Percentiles rank a stretch among this genome's conserved stretches.
Evolutionary conservation across 2,797 vertebrate genomes (phyloP).

Genomic region (Pseudochaenichthys georgianus): DNA sequence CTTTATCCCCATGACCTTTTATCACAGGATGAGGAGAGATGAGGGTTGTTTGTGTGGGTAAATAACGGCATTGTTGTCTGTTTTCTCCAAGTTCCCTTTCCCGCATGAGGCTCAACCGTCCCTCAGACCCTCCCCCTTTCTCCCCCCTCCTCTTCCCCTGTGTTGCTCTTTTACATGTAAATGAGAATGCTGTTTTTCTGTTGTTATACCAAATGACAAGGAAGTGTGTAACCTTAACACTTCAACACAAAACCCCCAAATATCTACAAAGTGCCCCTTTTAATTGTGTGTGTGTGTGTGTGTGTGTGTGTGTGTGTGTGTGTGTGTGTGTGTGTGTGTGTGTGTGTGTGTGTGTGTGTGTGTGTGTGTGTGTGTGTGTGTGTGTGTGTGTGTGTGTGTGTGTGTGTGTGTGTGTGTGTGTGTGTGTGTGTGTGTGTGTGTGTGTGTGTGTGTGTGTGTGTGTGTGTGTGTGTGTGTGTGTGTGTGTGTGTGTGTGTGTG

Average conservation of each 20-base stretch:
- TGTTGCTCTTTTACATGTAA: conserved; percentile 88
- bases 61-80: conserved; percentile 83
- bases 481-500: conserved; percentile 26
- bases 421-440: too few species aligned
- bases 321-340: too few species aligned
- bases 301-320: conserved; percentile 1
- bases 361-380: background rate
- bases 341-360: conserved; percentile 25
- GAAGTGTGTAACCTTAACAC: conserved; percentile 88
- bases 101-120: conserved; percentile 70
- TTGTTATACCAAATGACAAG: conserved; percentile 91
- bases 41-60: conserved; percentile 75
- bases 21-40: conserved; percentile 77
- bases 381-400: too few species aligned
- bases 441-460: background rate
- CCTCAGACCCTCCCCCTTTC: conserved; percentile 54
- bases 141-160: conserved; percentile 54
- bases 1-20: conserved; percentile 68
- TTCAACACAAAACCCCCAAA: conserved; percentile 83
- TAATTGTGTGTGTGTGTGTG: conserved; percentile 60
- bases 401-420: conserved; percentile 16
- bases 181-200: conserved; percentile 85
- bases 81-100: conserved; percentile 78
- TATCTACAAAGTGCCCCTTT: conserved; percentile 86
- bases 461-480: conserved; percentile 16